Evolutionary conservation across 2,888 invertebrate species (phyloP), one percentile per base, ranked within the genome.

Genomic region (Nesidiocoris tenuis): DNA sequence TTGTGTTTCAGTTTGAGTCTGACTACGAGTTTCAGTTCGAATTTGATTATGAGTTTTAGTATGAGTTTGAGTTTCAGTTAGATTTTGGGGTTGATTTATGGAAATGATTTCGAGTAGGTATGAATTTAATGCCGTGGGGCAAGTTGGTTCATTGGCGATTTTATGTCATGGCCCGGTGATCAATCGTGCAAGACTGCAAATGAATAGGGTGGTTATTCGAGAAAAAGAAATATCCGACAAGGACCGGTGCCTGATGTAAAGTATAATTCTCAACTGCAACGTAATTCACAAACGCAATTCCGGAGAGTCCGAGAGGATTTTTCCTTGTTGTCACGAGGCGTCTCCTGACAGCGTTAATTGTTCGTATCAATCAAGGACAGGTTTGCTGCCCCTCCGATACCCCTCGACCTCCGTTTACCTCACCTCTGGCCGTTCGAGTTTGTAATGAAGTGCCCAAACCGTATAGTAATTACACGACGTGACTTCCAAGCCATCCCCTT

Each of bases 261-360:
- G 67, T 56, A 67, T 67, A 56, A 67, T 67, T 67, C 16, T 19
- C 12, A 56, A 67, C 55, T 56, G n/a, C 65, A 24, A 39, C 17
- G 18, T 56, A 55, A 55, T 54, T 17, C 19, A 7, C 55, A 7
- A 64, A 16, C 21, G 22, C 55, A 21, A 3, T 55, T 2, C 67
- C 18, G 56, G 23, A 22, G 2, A 21, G 22, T 56, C 18, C 22
- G 23, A 22, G 2, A 21, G 22, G 56, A 67, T 67, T 54, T 67
- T 67, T 55, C 7, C 39, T 56, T 54, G 55, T 56, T 12, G 39
- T n/a, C 65, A 24, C 65, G 12, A 7, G 65, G 65, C 54, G 66
- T 18, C 66, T 12, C 18, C 56, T 55, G 67, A 67, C 67, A 67
- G 67, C 55, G 56, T 56, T 67, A 67, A 67, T 67, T 67, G 67